Conservation (phyloP, 2,797 vertebrate genomes). For the Lepilemur septentrionalis region DNA sequence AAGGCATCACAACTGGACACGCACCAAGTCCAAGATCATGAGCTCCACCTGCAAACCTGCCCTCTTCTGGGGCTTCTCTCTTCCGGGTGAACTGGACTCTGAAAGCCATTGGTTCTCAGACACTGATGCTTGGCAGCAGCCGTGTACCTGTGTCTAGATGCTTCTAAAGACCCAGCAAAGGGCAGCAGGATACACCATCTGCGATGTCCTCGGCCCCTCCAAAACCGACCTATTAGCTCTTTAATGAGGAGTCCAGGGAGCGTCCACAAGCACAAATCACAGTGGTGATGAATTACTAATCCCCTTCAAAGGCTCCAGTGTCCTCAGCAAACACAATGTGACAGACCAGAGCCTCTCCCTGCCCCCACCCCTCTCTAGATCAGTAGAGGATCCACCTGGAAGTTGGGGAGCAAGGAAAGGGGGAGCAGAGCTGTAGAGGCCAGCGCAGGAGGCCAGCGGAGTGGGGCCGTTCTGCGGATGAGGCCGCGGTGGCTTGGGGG, state of each 20-base stretch:
- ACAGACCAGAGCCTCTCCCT: slow-evolving; percentile 7
- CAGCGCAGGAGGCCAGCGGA: slow-evolving; percentile 73
- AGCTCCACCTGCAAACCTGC: background rate
- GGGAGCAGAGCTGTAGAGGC: background rate
- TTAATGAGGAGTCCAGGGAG: slow-evolving; percentile 59
- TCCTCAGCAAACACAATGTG: slow-evolving; percentile 57
- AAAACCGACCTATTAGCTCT: background rate
- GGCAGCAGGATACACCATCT: background rate
- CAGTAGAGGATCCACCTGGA: slow-evolving; percentile 71
- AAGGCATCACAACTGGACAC: background rate
- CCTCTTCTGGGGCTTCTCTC: background rate
- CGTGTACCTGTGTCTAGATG: fast-evolving
- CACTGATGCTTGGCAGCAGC: no score
- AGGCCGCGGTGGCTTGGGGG: background rate
- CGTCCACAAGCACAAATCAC: fast-evolving
- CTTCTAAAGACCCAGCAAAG: background rate
- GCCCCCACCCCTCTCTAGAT: slow-evolving; percentile 59
- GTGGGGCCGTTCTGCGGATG: slow-evolving; percentile 59
- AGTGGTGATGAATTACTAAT: slow-evolving; percentile 13
- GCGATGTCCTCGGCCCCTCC: background rate
- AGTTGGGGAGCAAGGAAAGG: slow-evolving; percentile 73
- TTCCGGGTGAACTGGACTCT: background rate
- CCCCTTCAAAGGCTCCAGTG: slow-evolving; percentile 50
- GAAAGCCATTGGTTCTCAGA: fast-evolving
- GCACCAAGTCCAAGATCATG: background rate